Evolutionary conservation across 2,888 invertebrate species (phyloP).

Genomic region (Mimas tiliae): DNA sequence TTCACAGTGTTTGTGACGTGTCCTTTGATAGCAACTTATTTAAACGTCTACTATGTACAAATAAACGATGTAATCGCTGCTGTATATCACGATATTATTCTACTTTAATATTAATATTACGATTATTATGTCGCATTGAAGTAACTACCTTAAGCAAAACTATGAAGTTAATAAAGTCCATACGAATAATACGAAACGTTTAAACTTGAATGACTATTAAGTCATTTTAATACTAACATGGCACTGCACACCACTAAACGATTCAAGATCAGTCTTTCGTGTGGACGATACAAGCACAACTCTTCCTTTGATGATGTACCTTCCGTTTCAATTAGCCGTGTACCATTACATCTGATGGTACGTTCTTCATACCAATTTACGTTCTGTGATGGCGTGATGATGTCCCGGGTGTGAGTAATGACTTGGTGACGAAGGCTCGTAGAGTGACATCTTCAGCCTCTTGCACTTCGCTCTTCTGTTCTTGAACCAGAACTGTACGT

Average conservation of each 20-base stretch:
- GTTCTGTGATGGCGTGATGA: conserved; percentile 82
- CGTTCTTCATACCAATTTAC: conserved; percentile 69
- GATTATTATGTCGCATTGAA: conserved; percentile 33
- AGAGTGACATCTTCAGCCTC: conserved; percentile 95
- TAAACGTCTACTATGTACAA: conserved; percentile 56
- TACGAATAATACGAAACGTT: conserved; percentile 63
- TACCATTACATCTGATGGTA: conserved; percentile 40
- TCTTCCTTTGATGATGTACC: conserved; percentile 6
- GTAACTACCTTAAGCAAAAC: conserved; percentile 51
- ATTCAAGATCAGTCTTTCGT: conserved; percentile 78
- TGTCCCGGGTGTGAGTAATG: conserved; percentile 85
- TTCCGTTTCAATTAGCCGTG: conserved; percentile 30
- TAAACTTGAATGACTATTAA: conserved; percentile 50
- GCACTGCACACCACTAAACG: conserved; percentile 78
- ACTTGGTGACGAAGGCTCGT: conserved; percentile 89
- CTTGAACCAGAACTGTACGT: conserved; percentile 99
- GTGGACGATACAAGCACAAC: conserved; percentile 40
- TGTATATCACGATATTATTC: conserved; percentile 26
- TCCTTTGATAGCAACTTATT: conserved; percentile 56
- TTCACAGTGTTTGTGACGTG: conserved; percentile 57
- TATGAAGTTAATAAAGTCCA: conserved; percentile 55
- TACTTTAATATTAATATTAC: conserved; percentile 18
- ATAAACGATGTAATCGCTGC: conserved; percentile 51
- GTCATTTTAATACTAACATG: conserved; percentile 78
- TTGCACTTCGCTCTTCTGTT: conserved; percentile 99